Base-by-base conservation (phyloP, 2,113 vertebrate species). In the Talpa occidentalis region DNA sequence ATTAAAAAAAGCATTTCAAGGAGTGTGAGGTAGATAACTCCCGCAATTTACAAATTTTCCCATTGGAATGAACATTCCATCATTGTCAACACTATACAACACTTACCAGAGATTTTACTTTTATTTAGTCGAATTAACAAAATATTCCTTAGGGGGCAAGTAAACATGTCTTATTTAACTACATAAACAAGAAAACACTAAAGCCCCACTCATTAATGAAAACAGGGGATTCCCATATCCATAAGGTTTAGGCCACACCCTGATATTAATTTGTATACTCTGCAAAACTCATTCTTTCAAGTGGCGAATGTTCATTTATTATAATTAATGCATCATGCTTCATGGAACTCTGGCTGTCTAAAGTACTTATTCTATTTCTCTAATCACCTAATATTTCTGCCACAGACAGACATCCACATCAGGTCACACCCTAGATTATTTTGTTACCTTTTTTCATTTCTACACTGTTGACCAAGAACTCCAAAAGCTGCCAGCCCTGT, bases 1-100 rank as follows among this genome's bases (percentile, higher is more conserved):
- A 76, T 42, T 26, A 90, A 88, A 44, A 90, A 94, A 85, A 21
- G 26, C 49, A 92, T 81, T 80, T 83, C 40, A 83, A 91, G 79
- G 49, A 89, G 7, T 69, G 10, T 28, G 19, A 90, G 8, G 32
- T 12, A 73, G 11, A 47, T 59, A 73, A 47, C 24, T 17, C 44
- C 44, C 52, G 70, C 19, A 76, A 88, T 26, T n/a, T 40, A 90
- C n/a, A 22, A 94, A 30, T 73, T 77, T 90, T 80, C 44, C 26
- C 81, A 35, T 82, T 56, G 66, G 60, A 88, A 42, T 49, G 3
- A 90, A 74, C 62, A 62, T 77, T 70, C 59, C 24, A 2, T 77
- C 83, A 67, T 35, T 67, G 6, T 76, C 66, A 74, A 94, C 40
- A 86, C 24, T 82, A 42, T 22, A 14, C 28, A 64, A 49, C 42